phyloP scores from a whole-genome alignment of 2,113 vertebrate genomes.

The Halichoeres trimaculatus region DNA sequence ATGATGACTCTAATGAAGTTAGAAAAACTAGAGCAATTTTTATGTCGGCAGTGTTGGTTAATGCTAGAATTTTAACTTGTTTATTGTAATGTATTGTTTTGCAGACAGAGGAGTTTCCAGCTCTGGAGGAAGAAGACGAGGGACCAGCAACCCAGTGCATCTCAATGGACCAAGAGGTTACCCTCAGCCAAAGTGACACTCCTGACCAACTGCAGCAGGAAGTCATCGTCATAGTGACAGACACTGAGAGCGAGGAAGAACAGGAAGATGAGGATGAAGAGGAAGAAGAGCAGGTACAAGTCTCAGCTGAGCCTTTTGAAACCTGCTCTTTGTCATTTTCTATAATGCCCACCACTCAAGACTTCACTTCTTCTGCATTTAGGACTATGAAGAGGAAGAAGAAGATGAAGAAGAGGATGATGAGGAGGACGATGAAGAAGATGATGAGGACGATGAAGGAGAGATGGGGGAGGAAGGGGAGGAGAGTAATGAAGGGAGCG shows the following conservation, averaged over 20 bases:
- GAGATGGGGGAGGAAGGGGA: constrained; percentile 94
- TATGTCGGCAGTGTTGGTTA: too few species aligned
- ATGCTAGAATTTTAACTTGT: too few species aligned
- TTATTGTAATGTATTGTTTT: background rate
- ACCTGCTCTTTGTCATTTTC: background rate
- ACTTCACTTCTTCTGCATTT: background rate
- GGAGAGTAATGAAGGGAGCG: constrained; percentile 94
- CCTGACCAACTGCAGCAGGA: constrained; percentile 87
- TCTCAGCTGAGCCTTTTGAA: background rate
- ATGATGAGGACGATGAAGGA: constrained; percentile 93
- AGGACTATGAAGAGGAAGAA: constrained; percentile 89
- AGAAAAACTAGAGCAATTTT: too few species aligned
- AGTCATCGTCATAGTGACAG: constrained; percentile 94
- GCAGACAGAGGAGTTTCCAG: constrained; percentile 86
- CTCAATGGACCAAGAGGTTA: constrained; percentile 85
- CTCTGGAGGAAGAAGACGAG: constrained; percentile 87
- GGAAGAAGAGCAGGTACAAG: constrained; percentile 79
- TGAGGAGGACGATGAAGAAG: constrained; percentile 92
- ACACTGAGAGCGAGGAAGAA: constrained; percentile 91
- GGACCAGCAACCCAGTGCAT: constrained; percentile 85
- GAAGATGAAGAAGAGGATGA: constrained; percentile 93
- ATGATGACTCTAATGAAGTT: too few species aligned
- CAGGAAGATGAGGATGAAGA: constrained; percentile 91
- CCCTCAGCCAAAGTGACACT: constrained; percentile 81
- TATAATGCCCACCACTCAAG: background rate